Evolutionary conservation across 2,797 vertebrate species (phyloP), one percentile per base, ranked within the genome.

Genomic region (Alauda arvensis): DNA sequence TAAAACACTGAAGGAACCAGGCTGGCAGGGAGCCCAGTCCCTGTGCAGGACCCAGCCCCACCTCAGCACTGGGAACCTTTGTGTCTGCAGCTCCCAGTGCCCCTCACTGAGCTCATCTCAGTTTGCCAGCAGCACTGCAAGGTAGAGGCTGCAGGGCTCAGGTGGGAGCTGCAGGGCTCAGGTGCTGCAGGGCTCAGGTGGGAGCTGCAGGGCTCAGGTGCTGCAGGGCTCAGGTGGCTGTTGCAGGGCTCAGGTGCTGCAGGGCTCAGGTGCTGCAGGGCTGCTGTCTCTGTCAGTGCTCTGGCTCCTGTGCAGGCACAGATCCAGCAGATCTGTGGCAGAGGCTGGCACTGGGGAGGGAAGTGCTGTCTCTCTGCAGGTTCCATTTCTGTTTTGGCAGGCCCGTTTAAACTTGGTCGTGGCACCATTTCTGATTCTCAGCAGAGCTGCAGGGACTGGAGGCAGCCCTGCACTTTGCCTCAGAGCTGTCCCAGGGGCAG

Each of bases 291-390:
- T 95, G 94, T 90, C 77, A 55, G 77, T 65, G 61, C 12, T 92
- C 91, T 95, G 96, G 94, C 95, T 88, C 77, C 11, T 33, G 14
- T 12, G 85, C 91, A 95, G 97, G 95, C 95, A 93, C 90, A 56
- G 89, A 60, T 96, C 97, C 97, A 97, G 76, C 15, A 2, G 96
- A 96, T 97, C 94, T 42, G 92, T 97, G 93, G 88, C 91, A 87
- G 59, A 94, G 95, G 85, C 97, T 97, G 95, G 95, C 95, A 89
- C 91, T 92, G 94, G 95, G 87, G 88, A 29, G 40, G 88, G 26
- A 43, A 66, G 15, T 0, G 26, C 33, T 95, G 95, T 95, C 92
- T 97, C 97, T 96, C 94, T 91, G 86, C 91, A 88, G 96, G 94
- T 96, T 96, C 95, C 93, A 14, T 95, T 85, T 87, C 72, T 79